Conservation (phyloP, 2,113 vertebrate species). For the Dipodomys ordii region DNA sequence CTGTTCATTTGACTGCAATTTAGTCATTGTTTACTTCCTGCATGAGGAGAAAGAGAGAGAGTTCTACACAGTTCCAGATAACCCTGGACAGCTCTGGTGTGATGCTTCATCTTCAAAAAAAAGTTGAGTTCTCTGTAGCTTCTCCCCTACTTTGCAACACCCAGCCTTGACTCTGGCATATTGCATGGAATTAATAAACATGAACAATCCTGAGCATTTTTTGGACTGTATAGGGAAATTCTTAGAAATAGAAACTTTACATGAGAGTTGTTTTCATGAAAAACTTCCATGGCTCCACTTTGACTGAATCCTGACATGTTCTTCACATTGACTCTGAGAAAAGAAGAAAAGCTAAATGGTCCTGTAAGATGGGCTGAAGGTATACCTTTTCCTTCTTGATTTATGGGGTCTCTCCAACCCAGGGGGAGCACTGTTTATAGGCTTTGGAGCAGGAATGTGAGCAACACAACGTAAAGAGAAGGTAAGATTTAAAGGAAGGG, state of each 20-base stretch:
- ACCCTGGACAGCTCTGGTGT: too few species aligned
- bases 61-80: not conserved
- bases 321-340: not conserved
- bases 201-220: not conserved
- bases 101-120: not conserved
- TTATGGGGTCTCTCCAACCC: not conserved
- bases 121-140: rapidly evolving
- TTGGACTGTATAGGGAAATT: not conserved
- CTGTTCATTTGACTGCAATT: not conserved
- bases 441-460: not conserved
- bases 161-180: not conserved
- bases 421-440: not conserved
- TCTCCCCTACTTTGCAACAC: not conserved
- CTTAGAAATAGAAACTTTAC: not conserved
- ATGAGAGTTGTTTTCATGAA: not conserved
- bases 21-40: not conserved
- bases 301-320: not conserved
- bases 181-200: not conserved
- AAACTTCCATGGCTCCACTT: not conserved
- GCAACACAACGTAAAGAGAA: not conserved
- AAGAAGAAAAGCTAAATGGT: not conserved
- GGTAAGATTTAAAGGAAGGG: conserved; percentile 52
- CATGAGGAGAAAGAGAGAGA: not conserved
- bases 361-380: rapidly evolving
- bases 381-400: not conserved